Evolutionary conservation across 2,888 invertebrate species (phyloP), one percentile per base, ranked within the genome.

Genomic region (Hipparchia sbordonii): DNA sequence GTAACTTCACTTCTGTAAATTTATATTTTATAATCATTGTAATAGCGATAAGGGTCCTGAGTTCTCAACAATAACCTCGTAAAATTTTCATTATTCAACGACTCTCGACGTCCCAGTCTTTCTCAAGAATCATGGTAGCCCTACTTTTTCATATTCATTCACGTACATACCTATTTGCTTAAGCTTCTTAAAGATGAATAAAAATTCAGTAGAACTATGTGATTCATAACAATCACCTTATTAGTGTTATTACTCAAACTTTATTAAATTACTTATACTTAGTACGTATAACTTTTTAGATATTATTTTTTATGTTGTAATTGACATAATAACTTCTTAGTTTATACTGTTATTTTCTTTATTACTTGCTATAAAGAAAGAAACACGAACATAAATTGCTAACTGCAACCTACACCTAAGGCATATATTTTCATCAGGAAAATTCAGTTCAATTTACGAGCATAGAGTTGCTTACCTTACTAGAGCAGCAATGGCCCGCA

Each of bases 401-500:
- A 39, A 23, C 0, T 59, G 9, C 4, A 61, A 6, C 6, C n/a
- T 6, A 67, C 13, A 61, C 10, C 12, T 66, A 45, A 45, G 23
- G 45, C 59, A 7, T 59, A 54, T 61, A 52, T 68, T 69, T 66
- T 13, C 69, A n/a, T 62, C 57, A 66, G 59, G 69, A 69, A 71
- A 67, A 72, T 48, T 51, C 72, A 45, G 63, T 71, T 68, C 65
- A 72, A 72, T 72, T 65, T 67, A 45, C 61, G 8, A 23, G 2
- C 13, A 9, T 8, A 23, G 57, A 23, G 57, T 57, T 57, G 23
- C 39, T 8, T 56, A 57, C 3, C 13, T 8, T 23, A 9, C 57
- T 57, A 57, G 23, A 57, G 57, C 23, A 57, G 57, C 23, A 23
- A 57, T 57, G 13, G 8, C 23, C 8, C 23, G 23, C n/a, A 7